Evolutionary conservation across 1,140 invertebrate species (phyloP), one percentile per base, ranked within the genome.

Genomic region (Camponotus pennsylvanicus): DNA sequence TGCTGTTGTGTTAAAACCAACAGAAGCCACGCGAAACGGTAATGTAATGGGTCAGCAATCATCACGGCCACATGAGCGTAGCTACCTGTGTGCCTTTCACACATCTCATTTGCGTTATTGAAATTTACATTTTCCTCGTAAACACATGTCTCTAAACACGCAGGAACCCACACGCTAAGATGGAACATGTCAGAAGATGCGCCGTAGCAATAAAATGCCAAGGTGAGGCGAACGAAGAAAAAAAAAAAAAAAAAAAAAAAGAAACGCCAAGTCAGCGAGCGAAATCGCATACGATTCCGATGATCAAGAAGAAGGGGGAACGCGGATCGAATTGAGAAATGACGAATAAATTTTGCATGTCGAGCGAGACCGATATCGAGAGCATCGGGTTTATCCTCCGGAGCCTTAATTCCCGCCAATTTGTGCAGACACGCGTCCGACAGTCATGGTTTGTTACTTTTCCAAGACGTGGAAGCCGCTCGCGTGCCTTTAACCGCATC

Each of bases 401-500:
- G 5, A 64, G 32, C 78, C 82, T 90, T 92, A 93, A 93, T 92
- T 93, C 86, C 80, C 86, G 87, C 64, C 89, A 93, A 93, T 92
- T 92, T 82, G 78, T 77, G 40, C 75, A 91, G 90, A 61, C 69
- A 70, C 91, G 92, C 76, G 91, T 91, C 64, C 82, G 57, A 15
- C 76, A 34, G 57, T 55, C 76, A n/a, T 34, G 83, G 76, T 90
- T 79, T 67, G 80, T 86, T 89, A 75, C 66, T 55, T 76, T 77
- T 76, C 77, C 71, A 66, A 89, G 69, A 85, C 78, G 49, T 71
- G 52, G 75, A 80, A 85, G 87, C 86, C 80, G 69, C 86, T 78
- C 42, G 71, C 11, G 32, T 85, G 75, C 67, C 27, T 80, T 88
- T 73, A 76, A 49, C 34, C 27, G 70, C 32, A 59, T 49, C 71